Base-by-base conservation (phyloP, 2,888 invertebrate species). In the Pachydiplax longipennis region DNA sequence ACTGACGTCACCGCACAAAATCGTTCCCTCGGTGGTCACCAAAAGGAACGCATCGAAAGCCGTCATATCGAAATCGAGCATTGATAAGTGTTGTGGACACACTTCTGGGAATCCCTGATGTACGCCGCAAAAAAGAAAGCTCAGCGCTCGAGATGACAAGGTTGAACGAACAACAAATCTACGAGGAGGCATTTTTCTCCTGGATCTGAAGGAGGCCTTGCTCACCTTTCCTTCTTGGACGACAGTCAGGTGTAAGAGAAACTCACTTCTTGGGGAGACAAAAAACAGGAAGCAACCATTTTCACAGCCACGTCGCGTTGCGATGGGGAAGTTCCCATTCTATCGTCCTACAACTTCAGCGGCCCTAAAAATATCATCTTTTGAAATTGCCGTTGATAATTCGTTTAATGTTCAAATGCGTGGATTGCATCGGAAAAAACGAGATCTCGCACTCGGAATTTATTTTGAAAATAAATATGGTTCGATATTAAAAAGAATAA, bases 201-300 rank as follows among this genome's bases (percentile, higher is more conserved):
- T 8, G 22, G 65, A 65, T 22, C 65, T 31, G 73, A 73, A 73
- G 25, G 73, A 73, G 73, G 73, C 31, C 25, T 73, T 73, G 73
- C 73, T 73, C 73, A 73, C 73, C 73, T 73, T 73, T 73, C 73
- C 73, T 73, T 73, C 73, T 73, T 73, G 73, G 25, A 73, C 25
- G n/a, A 73, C 25, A 25, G 25, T 73, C 73, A 73, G 73, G 73
- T 73, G 73, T 73, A 73, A 73, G 73, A 73, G 73, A 73, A 25
- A 73, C 73, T 73, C 73, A 31, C 25, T 73, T 73, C 73, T 13
- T 3, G 25, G 73, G 13, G 73, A 73, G 73, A 73, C 73, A 73
- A 73, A 73, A 73, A 73, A 73, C 73, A 73, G 73, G 73, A 73
- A 73, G 73, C 73, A 73, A 73, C 73, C 73, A 73, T 73, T 73